Base-by-base conservation (phyloP, 2,888 invertebrate species). In the Dynastes hyllus region DNA sequence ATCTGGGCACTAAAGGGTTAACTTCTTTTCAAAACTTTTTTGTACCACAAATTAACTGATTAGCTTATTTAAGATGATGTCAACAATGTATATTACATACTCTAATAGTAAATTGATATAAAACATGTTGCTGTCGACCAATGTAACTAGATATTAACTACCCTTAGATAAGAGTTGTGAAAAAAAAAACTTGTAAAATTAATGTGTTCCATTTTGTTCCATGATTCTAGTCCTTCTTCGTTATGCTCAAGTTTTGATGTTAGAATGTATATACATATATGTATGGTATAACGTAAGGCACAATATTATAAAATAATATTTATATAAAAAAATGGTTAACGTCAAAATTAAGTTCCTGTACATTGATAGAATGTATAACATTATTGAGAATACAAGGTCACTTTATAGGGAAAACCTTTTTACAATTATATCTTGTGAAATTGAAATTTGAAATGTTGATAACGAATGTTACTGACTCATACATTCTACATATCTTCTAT, bases 171-270 rank as follows among this genome's bases (percentile, higher is more conserved):
- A 32, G 61, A 3, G 61, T 61, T 61, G 32, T 9, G 27, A 63
- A 63, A 63, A n/a, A 63, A n/a, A 53, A 16, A 53, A 53, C n/a
- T 8, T 51, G 13, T 51, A 2, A n/a, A 51, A 51, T 2, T 53
- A 2, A 53, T 53, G 16, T 53, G 16, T 16, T 16, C 9, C n/a
- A 40, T 16, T 40, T 66, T 37, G 16, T 32, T 66, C 11, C 40
- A 4, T 13, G 29, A 27, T 32, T 61, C 1, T 65, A 32, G 32
- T 65, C n/a, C 11, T 65, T 27, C 11, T 66, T 66, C 40, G 13
- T 66, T 66, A 16, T 6, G 66, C 66, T 66, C 66, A 66, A 66
- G 66, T 66, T 66, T 66, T 66, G 66, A 66, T 66, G 66, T 66
- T 37, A 66, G 63, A 2, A 66, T 32, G 40, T 27, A 63, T 2